phyloP scores from a whole-genome alignment of 2,888 invertebrate species.

The Tridacna crocea region DNA sequence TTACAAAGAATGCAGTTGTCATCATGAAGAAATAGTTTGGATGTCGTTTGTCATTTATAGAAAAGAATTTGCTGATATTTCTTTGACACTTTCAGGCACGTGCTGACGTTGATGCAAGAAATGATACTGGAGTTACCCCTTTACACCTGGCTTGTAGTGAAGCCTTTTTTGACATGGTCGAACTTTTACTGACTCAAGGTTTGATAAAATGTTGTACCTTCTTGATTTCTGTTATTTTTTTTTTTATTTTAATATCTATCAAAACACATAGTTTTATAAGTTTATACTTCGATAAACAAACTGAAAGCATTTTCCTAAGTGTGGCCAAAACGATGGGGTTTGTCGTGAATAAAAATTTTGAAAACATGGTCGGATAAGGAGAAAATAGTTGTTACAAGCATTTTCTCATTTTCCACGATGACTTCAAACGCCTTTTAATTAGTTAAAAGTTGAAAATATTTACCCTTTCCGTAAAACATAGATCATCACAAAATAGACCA shows the following conservation, averaged over 20 bases:
- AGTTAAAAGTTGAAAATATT: no score
- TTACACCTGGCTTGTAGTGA: conserved; percentile 55
- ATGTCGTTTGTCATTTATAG: no score
- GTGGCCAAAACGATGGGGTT: no score
- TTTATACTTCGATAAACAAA: no score
- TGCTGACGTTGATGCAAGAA: conserved; percentile 39
- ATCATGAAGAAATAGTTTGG: background rate
- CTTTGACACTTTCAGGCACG: conserved; percentile 38
- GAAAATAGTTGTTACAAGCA: background rate
- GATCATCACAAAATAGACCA: no score
- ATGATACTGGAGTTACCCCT: conserved; percentile 27
- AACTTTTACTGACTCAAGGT: conserved; percentile 52
- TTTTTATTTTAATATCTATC: no score
- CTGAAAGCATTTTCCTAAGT: no score
- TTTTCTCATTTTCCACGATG: background rate
- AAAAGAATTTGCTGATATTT: no score
- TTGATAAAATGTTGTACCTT: background rate
- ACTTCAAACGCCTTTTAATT: no score
- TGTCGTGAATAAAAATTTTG: background rate
- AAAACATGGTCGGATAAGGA: background rate
- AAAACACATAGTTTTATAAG: no score
- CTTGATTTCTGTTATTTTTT: no score
- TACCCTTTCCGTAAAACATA: no score
- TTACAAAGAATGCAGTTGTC: background rate
- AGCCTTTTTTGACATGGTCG: conserved; percentile 51